Conservation (phyloP, 2,797 vertebrate species). For the Parotocinclus haroldoi region DNA sequence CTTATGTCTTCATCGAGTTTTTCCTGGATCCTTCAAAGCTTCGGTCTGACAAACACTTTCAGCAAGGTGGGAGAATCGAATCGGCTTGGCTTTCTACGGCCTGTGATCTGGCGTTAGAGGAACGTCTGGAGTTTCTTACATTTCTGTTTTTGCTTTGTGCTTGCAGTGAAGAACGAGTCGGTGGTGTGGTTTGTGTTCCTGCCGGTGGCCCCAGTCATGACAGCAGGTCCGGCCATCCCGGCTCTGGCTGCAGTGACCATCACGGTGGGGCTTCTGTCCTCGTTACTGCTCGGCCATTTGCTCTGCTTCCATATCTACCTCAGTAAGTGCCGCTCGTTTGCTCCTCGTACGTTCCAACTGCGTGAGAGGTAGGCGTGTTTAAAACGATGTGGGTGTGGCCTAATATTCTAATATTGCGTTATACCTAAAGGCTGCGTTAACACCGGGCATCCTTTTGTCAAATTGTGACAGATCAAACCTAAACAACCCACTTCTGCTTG, state of each 20-base stretch:
- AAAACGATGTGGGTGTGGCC: too few relatives aligned
- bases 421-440: too few relatives aligned
- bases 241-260: constrained; percentile 79
- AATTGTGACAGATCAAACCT: too few relatives aligned
- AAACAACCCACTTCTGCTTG: too few relatives aligned
- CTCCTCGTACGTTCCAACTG: too few relatives aligned
- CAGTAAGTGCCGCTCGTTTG: constrained; percentile 71
- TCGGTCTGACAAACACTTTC: constrained; percentile 76
- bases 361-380: too few relatives aligned
- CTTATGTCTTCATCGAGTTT: constrained; percentile 86
- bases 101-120: not conserved
- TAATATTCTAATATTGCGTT: too few relatives aligned
- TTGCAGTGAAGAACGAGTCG: constrained; percentile 78
- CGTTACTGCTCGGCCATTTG: constrained; percentile 82
- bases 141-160: not conserved
- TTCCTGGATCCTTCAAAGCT: constrained; percentile 84
- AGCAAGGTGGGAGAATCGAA: constrained; percentile 62
- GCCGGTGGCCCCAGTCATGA: constrained; percentile 77
- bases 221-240: constrained; percentile 74
- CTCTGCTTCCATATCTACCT: constrained; percentile 94
- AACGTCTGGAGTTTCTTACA: too few relatives aligned
- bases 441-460: too few relatives aligned
- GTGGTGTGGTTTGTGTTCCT: constrained; percentile 88
- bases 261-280: constrained; percentile 77
- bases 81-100: not conserved